Base-by-base conservation (phyloP, 2,888 invertebrate species). In the Horisme vitalbata region DNA sequence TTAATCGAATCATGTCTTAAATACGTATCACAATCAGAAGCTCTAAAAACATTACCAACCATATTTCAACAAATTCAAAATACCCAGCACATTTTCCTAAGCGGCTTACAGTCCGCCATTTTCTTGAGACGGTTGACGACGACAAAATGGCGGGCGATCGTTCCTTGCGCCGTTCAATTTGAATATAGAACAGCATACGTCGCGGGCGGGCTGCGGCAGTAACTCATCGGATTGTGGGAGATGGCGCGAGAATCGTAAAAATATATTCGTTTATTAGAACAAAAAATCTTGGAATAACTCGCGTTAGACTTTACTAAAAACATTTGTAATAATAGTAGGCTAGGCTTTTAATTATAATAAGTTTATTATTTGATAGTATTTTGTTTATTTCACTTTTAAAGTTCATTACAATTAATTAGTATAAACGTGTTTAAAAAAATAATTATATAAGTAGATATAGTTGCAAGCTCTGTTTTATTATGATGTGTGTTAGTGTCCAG, bases 181-280 rank as follows among this genome's bases (percentile, higher is more conserved):
- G 87, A 87, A 87, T 87, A 87, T 86, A 86, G 83, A 86, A 76
- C 84, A 87, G 86, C 87, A 87, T 87, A 87, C 87, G 87, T 87
- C 85, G 79, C 83, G 75, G 75, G 80, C 78, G 84, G 79, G 78
- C 82, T 72, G 66, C 66, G 79, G 78, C 82, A 79, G 76, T 87
- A 83, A 88, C 84, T 88, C 88, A 88, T 88, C 84, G 87, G 87
- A 88, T 87, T 84, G 80, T 71, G 79, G 71, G 80, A 81, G 85
- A 86, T 84, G 85, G 83, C 68, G 79, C 68, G 79, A 75, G 75
- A 84, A 79, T 83, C 84, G 76, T 86, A 87, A 88, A 87, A 87
- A 84, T 87, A 57, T 57, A 57, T 57, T 57, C 52, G 86, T 80
- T 55, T 48, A 59, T 47, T 44, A 39, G 72, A 54, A 77, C 61